phyloP scores from a whole-genome alignment of 2,113 vertebrate genomes.

The mouse (Mus musculus) region DNA sequence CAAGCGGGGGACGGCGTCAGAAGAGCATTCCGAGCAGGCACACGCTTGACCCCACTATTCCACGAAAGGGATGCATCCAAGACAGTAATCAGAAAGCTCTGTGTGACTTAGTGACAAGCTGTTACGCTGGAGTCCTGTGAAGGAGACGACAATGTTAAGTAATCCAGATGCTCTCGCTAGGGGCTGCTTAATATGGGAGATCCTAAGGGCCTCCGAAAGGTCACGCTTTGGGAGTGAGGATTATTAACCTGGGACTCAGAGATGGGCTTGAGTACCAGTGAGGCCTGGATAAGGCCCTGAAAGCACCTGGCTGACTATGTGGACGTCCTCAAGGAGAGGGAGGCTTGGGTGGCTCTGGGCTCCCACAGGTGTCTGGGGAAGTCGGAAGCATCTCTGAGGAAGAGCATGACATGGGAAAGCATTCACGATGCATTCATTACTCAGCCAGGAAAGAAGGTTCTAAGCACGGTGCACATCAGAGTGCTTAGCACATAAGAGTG shows the following conservation, averaged over 20 bases:
- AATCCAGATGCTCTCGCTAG: neutral
- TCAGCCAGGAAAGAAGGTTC: neutral
- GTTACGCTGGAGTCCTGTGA: neutral
- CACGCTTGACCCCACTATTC: neutral
- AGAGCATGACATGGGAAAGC: neutral
- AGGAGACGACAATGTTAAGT: neutral
- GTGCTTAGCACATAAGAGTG: neutral
- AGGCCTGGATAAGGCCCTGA: neutral
- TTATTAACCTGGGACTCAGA: neutral
- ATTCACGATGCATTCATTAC: neutral
- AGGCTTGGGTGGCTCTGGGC: neutral
- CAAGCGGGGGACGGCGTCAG: neutral
- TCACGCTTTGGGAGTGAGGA: neutral
- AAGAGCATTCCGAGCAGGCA: neutral
- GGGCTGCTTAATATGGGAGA: neutral
- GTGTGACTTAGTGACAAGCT: neutral
- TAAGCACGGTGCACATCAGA: neutral
- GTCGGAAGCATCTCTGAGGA: neutral
- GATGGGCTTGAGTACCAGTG: neutral
- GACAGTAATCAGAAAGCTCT: neutral
- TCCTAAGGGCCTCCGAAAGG: neutral
- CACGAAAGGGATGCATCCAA: slow-evolving; percentile 9
- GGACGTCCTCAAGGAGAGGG: neutral
- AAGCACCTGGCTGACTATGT: neutral
- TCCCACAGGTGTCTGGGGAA: slow-evolving; percentile 1